Conservation (phyloP, 1,140 invertebrate genomes). For the Arion vulgaris region DNA sequence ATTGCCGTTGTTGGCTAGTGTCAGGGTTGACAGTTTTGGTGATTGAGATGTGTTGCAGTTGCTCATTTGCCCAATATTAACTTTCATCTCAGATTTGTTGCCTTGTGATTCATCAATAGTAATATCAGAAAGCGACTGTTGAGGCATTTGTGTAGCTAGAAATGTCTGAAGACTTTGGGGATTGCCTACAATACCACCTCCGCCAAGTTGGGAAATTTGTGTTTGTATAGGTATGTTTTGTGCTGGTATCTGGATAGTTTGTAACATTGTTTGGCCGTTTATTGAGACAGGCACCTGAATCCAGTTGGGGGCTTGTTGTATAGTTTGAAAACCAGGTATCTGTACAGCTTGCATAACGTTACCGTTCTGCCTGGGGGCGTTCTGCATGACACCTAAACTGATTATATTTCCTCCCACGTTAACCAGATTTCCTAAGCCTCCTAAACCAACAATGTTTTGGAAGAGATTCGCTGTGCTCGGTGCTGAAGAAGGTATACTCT, state of each 20-base stretch:
- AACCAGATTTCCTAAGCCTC: constrained; percentile 53
- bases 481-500: constrained; percentile 43
- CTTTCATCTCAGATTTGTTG: constrained; percentile 1
- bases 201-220: neutral
- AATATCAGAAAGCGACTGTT: neutral
- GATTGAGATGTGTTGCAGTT: neutral
- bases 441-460: constrained; percentile 70
- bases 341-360: constrained; percentile 80
- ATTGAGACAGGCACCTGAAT: constrained; percentile 83
- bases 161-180: constrained; percentile 37
- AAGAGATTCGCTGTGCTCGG: constrained; percentile 32
- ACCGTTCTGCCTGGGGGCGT: constrained; percentile 34
- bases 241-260: constrained; percentile 56
- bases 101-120: neutral
- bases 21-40: constrained; percentile 13
- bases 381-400: constrained; percentile 48
- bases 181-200: neutral
- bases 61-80: neutral
- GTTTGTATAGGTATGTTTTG: constrained; percentile 76
- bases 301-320: constrained; percentile 57
- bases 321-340: constrained; percentile 73
- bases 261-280: constrained; percentile 82
- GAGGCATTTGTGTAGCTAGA: constrained; percentile 29
- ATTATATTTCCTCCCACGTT: constrained; percentile 56
- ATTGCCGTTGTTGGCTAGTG: neutral